These are phyloP conservation scores for Pseudomyrmex cubaensis DNA, from an alignment of 1,140 invertebrate species.

Conservation along the genomic window DNA sequence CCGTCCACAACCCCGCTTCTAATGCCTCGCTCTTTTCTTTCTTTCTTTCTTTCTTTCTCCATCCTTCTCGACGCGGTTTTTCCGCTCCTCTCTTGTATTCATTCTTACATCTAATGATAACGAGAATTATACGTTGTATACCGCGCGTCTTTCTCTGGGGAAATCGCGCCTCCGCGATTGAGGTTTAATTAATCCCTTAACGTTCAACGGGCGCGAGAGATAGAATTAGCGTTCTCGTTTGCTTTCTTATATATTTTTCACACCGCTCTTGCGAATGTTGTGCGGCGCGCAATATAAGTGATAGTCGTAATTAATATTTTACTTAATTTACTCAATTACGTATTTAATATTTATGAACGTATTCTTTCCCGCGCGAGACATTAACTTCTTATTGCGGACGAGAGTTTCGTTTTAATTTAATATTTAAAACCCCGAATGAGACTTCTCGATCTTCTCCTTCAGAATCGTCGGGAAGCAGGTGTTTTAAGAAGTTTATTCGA, in stretches of 20 bases:
- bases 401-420: no score
- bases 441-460: no score
- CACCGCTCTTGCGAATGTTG: not conserved
- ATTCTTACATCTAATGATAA: slow-evolving; percentile 57
- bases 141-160: not conserved
- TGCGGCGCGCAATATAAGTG: not conserved
- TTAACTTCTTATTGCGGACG: not conserved
- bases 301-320: not conserved
- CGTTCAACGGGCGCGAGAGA: not conserved
- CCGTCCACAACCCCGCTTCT: not conserved
- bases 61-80: slow-evolving; percentile 4
- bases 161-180: slow-evolving; percentile 21
- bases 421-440: no score
- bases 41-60: not conserved
- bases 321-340: not conserved
- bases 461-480: no score
- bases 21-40: not conserved
- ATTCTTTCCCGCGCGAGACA: not conserved
- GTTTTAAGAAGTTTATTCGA: no score
- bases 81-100: slow-evolving; percentile 48
- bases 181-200: slow-evolving; percentile 51
- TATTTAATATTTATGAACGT: no score
- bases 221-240: slow-evolving; percentile 18
- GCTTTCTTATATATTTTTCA: slow-evolving; percentile 23
- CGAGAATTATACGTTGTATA: slow-evolving; percentile 41